Base-by-base conservation (phyloP, 2,888 invertebrate genomes). In the Caenorhabditis macrosperma region DNA sequence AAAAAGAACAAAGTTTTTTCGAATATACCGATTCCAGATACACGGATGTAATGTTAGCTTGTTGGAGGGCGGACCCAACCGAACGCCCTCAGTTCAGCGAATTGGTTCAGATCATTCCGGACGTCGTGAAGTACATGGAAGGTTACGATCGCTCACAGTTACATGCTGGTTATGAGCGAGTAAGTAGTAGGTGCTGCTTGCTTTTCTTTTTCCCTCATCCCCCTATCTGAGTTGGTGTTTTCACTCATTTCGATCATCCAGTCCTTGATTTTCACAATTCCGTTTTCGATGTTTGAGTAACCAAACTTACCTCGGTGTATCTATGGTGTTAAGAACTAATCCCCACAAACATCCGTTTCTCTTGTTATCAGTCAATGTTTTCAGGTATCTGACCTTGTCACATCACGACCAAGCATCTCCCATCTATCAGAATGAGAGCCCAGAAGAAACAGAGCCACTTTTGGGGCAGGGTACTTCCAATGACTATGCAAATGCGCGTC, bases 141-240 rank as follows among this genome's bases (percentile, higher is more conserved):
- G 61, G 66, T 35, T 76, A 79, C 48, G 74, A 78, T 67, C 66
- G 66, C 59, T 61, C 72, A 63, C 59, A 60, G 66, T 72, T 86
- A 59, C 76, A 84, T 60, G 76, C 74, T 33, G 82, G 83, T 69
- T 86, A 86, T 68, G 84, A 86, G 75, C 77, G 81, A 79, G 85
- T 86, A 66, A 75, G 82, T 72, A 52, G 35, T 69, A 75, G 75
- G 80, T 76, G 75, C 54, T 80, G 78, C 64, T 77, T 59, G 64
- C 26, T 71, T 72, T 72, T 28, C 54, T 59, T 64, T 71, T 54
- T 64, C 63, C 72, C 63, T 44, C 44, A 52, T 22, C 46, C 60
- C 28, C 22, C 28, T 1, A 44, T n/a, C 55, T 46, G 48, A 33
- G 52, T 22, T 41, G 17, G 7, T 38, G 52, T 50, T 54, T 38